Conservation (phyloP, 2,888 invertebrate species). For the Cosmia trapezina region DNA sequence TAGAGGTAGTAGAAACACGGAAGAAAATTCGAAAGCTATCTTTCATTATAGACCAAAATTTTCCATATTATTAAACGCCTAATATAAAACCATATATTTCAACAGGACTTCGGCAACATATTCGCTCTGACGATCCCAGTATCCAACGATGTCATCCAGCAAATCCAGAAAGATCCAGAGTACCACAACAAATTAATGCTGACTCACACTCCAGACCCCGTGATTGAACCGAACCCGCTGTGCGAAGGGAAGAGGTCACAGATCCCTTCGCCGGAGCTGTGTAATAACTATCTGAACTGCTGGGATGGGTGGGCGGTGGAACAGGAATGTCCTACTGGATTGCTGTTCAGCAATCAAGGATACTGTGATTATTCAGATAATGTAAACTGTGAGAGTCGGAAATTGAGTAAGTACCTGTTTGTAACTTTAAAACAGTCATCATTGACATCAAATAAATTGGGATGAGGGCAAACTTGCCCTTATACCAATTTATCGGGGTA, state of each 20-base stretch:
- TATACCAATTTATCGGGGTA: no score
- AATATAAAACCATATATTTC: conserved; percentile 5
- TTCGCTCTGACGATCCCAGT: conserved; percentile 84
- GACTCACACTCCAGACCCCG: conserved; percentile 75
- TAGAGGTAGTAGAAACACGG: no score
- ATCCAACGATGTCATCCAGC: conserved; percentile 82
- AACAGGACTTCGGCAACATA: conserved; percentile 73
- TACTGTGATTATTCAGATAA: conserved; percentile 92
- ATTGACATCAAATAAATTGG: no score
- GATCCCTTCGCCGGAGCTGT: conserved; percentile 90
- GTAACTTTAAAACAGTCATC: neutral
- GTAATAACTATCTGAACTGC: conserved; percentile 92
- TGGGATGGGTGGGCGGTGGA: conserved; percentile 93
- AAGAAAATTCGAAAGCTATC: no score
- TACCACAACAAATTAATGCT: conserved; percentile 81
- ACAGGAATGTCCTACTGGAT: conserved; percentile 91
- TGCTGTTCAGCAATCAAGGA: conserved; percentile 91
- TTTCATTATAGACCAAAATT: no score
- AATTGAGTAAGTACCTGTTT: conserved; percentile 75
- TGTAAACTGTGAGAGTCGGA: conserved; percentile 91
- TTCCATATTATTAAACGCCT: neutral
- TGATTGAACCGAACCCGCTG: conserved; percentile 77
- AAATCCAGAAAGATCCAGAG: conserved; percentile 79
- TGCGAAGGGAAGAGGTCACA: conserved; percentile 91
- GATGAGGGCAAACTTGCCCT: no score